Percentiles rank a stretch among this genome's conserved stretches.
Evolutionary conservation across 2,113 vertebrate species (phyloP).

Genomic region (Oenanthe melanoleuca): DNA sequence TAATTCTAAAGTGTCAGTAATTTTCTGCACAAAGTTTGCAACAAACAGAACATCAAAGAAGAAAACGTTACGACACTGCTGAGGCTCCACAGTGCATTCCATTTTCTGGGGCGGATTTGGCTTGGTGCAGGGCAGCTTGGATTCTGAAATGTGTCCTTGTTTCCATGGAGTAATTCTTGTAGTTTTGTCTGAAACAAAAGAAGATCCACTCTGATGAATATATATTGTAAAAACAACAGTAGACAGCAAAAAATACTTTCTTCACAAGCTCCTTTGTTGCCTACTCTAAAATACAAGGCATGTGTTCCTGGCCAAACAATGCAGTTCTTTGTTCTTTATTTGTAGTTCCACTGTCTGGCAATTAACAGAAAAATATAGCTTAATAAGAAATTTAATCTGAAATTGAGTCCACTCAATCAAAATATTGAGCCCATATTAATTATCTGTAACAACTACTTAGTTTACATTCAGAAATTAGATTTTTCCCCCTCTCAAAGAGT

Average conservation of each 20-base stretch:
- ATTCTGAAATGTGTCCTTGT: conserved; percentile 98
- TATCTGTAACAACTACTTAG: background rate
- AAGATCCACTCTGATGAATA: conserved; percentile 32
- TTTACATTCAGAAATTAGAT: background rate
- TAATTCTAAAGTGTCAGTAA: conserved; percentile 27
- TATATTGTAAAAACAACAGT: background rate
- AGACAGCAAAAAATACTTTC: conserved; percentile 1
- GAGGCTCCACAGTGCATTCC: conserved; percentile 73
- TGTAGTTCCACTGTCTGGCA: conserved; percentile 35
- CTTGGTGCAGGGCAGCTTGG: conserved; percentile 93
- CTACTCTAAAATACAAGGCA: conserved; percentile 47
- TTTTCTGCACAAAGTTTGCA: conserved; percentile 41
- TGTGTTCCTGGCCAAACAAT: conserved; percentile 27
- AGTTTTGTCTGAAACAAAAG: conserved; percentile 88
- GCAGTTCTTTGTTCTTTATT: conserved; percentile 42
- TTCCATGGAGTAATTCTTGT: conserved; percentile 99
- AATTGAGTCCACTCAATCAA: background rate
- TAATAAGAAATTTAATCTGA: conserved; percentile 5
- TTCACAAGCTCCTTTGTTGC: conserved; percentile 29
- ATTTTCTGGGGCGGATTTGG: conserved; percentile 80
- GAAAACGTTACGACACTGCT: conserved; percentile 30
- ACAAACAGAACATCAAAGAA: conserved; percentile 43
- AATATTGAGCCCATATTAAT: background rate
- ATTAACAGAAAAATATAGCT: conserved; percentile 45
- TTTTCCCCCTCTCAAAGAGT: background rate